Conservation (phyloP, 2,113 vertebrate species). For the Sitta europaea region DNA sequence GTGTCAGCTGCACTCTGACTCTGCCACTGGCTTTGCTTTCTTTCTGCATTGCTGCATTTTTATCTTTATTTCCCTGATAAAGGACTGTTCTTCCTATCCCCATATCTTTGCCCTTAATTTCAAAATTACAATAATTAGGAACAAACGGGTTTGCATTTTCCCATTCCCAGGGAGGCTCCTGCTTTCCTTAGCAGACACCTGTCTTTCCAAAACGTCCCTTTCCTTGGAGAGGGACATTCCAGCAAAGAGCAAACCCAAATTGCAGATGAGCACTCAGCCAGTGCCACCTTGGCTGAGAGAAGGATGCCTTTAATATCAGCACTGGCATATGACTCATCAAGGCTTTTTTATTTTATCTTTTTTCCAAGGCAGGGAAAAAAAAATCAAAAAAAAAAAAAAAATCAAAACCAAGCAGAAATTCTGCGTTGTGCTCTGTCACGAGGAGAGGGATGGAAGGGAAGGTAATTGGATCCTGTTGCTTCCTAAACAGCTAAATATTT, state of each 20-base stretch:
- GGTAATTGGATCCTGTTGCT: slow-evolving; percentile 66
- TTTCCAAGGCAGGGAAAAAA: background rate
- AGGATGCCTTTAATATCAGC: background rate
- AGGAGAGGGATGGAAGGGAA: slow-evolving; percentile 46
- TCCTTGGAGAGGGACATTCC: background rate
- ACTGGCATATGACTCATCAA: background rate
- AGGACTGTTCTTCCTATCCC: no score
- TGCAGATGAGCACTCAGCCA: background rate
- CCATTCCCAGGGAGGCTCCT: no score
- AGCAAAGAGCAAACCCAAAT: background rate
- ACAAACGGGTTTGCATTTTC: no score
- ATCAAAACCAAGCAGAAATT: background rate
- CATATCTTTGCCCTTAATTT: no score
- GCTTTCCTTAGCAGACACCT: no score
- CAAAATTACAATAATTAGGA: no score
- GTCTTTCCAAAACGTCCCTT: background rate
- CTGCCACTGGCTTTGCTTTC: no score
- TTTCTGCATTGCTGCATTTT: no score
- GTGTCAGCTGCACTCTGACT: no score
- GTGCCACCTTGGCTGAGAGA: background rate
- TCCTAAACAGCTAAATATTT: slow-evolving; percentile 70
- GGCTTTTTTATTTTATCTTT: background rate
- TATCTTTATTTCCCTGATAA: no score
- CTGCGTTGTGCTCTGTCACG: background rate
- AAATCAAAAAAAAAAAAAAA: background rate